These are phyloP conservation scores for Steinernema scapterisci DNA, from an alignment of 2,888 invertebrate genomes.

Conservation along the genomic window DNA sequence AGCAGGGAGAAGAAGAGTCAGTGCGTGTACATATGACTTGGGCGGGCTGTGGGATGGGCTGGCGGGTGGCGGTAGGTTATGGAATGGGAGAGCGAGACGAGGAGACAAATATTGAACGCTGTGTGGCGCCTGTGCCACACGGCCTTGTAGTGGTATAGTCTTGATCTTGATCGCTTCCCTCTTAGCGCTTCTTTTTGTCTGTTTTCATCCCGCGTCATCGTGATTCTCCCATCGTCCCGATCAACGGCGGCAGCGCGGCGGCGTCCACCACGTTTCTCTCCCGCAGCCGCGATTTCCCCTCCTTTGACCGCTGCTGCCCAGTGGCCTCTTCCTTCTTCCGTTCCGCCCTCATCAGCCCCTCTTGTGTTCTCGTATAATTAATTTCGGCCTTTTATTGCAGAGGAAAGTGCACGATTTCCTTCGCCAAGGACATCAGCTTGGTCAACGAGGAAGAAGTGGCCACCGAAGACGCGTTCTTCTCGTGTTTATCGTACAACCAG, in stretches of 20 bases:
- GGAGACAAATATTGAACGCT: conserved; percentile 20
- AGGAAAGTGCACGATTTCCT: conserved; percentile 72
- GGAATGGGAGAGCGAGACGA: conserved; percentile 27
- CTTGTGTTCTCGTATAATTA: neutral
- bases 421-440: conserved; percentile 71
- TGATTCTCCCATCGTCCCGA: too few relatives aligned
- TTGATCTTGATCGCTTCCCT: conserved; percentile 28
- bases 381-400: conserved; percentile 65
- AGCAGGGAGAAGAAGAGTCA: neutral
- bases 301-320: neutral
- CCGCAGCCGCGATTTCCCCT: neutral
- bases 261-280: neutral
- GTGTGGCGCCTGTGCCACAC: conserved; percentile 27
- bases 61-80: conserved; percentile 21
- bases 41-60: conserved; percentile 7
- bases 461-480: conserved; percentile 71
- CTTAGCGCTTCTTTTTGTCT: conserved; percentile 12
- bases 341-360: neutral
- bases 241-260: too few relatives aligned
- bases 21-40: conserved; percentile 24
- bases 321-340: neutral
- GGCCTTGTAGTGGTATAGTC: conserved; percentile 5
- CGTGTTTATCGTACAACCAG: conserved; percentile 72
- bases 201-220: conserved; percentile 1
- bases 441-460: conserved; percentile 31